Base-by-base conservation (phyloP, 1,140 invertebrate genomes). In the Acromyrmex charruanus region DNA sequence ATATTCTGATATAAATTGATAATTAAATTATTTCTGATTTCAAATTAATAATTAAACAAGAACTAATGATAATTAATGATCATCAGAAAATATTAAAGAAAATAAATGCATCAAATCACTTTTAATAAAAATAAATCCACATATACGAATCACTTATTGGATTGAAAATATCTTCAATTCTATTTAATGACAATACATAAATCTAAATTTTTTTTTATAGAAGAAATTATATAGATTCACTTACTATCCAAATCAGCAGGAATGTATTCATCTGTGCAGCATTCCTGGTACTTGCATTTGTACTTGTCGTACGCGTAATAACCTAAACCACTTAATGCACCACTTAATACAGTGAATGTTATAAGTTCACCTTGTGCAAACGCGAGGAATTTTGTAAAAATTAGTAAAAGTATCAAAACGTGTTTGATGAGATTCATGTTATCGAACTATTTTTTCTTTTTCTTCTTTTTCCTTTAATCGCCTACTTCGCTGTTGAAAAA, bases 251-350 rank as follows among this genome's bases (percentile, higher is more conserved):
- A 91, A 86, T 96, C 51, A 1, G 89, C 88, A 6, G 92, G 93
- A 77, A 96, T 94, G 74, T 93, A 93, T 0, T 94, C 87, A 6
- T 94, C 87, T 44, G 92, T 94, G 88, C 96, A 96, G 86, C 96
- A 96, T 91, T 96, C 96, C 10, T 58, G 12, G 4, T 90, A 88
- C 18, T 51, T 66, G 81, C 95, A 96, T 31, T 77, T 87, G 71
- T 86, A 87, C 3, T n/a, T 31, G 14, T 63, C 5, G 1, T 65
- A 86, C 0, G 0, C 49, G 18, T n/a, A 53, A 35, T 21, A 44
- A 21, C 28, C 25, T 39, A n/a, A 25, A 44, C 31, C 5, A 0
- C 25, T 39, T 49, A 81, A 12, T 16, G 21, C 3, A 12, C 51
- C 16, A 3, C 31, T 35, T 35, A 12, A 21, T 4, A 55, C 0